phyloP scores from a whole-genome alignment of 1,140 invertebrate species.

The Habropoda laboriosa region DNA sequence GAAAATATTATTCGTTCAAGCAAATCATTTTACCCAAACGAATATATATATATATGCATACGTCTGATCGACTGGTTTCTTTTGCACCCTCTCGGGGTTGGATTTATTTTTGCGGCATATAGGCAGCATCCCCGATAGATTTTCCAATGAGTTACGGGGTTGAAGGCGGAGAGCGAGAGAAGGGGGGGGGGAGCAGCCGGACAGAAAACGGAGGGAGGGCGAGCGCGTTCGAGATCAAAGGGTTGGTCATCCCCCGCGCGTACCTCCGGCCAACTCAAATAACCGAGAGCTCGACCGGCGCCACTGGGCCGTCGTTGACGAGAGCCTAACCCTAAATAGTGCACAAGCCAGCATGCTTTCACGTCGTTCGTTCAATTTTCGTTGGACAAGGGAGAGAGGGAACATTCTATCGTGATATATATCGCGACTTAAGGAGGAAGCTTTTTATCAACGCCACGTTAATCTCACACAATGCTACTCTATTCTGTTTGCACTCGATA shows the following conservation, averaged over 20 bases:
- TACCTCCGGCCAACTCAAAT: constrained; percentile 79
- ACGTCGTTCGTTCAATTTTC: constrained; percentile 60
- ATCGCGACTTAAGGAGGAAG: constrained; percentile 20
- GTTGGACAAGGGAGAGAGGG: neutral
- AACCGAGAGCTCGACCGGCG: constrained; percentile 76
- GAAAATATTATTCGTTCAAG: constrained; percentile 52
- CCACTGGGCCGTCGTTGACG: constrained; percentile 73
- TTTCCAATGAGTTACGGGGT: constrained; percentile 72
- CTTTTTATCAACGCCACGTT: constrained; percentile 15
- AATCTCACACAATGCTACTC: no score
- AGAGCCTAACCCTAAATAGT: constrained; percentile 78
- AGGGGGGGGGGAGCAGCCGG: constrained; percentile 65
- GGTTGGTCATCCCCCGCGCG: constrained; percentile 76
- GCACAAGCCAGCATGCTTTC: constrained; percentile 63
- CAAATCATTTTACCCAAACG: constrained; percentile 49
- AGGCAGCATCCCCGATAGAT: constrained; percentile 72
- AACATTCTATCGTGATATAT: neutral
- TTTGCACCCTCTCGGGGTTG: constrained; percentile 26
- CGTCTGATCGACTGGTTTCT: constrained; percentile 1
- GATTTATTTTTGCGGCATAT: constrained; percentile 66
- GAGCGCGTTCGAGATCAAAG: constrained; percentile 78
- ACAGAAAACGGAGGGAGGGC: constrained; percentile 55
- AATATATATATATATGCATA: no score
- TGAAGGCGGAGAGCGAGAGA: constrained; percentile 68
- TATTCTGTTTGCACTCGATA: no score